Base-by-base conservation (phyloP, 2,888 invertebrate species). In the Marronus borbonicus region DNA sequence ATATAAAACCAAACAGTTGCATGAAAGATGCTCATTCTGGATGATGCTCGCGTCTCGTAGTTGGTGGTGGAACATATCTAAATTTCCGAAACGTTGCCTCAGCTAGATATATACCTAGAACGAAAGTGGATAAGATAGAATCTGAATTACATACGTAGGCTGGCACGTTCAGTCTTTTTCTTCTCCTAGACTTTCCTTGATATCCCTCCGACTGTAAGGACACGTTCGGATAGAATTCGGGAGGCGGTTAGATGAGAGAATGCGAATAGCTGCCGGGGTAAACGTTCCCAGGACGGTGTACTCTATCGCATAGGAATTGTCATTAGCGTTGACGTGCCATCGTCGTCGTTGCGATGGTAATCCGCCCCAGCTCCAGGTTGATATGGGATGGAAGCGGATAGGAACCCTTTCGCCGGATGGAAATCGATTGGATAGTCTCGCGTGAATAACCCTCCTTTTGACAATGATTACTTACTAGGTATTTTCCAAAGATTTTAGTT, bases 241-340 rank as follows among this genome's bases (percentile, higher is more conserved):
- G 12, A 44, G 8, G 12, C 44, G 44, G 44, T 12, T 12, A 44
- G 12, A 44, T 8, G 44, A 44, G 44, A 44, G 44, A 44, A 44
- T 44, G 20, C 24, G 31, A 31, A 62, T 20, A n/a, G 31, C 20
- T 62, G 17, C 1, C 17, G 31, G 31, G 64, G 76, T 65, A 50
- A 76, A 76, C 64, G 76, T 20, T 76, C 76, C 76, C 36, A 62
- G 20, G 75, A 62, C 31, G 31, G 31, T 64, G 64, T 39, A 75
- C 62, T 64, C 58, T 58, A 24, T 31, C 72, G 72, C 52, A 72
- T 72, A 64, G 76, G 64, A 76, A 76, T 65, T 64, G 65, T 76
- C 76, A 76, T 76, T 76, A 64, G 39, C n/a, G 50, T 64, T 50
- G 64, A 76, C 64, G 62, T 65, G 76, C 64, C 65, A 20, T 14